These are phyloP conservation scores for Palythoa grandis DNA, from an alignment of 92 coral and sea anemone genomes.

Conservation along the genomic window DNA sequence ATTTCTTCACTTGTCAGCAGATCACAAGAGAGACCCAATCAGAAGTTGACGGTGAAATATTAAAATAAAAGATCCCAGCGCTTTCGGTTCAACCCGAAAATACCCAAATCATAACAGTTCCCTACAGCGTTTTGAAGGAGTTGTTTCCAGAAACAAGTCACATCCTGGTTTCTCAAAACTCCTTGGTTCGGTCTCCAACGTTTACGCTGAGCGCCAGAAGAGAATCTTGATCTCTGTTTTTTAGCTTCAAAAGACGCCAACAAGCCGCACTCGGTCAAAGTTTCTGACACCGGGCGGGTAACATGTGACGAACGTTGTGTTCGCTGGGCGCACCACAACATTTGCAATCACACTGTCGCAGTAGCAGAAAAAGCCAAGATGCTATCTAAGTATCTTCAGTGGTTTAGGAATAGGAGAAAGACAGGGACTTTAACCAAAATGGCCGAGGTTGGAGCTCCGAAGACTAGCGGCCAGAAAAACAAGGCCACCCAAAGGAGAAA, in stretches of 20 bases:
- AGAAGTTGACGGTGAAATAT: background rate
- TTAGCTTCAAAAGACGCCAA: conserved; percentile 28
- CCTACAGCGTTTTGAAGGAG: background rate
- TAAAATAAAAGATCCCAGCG: background rate
- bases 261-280: conserved; percentile 29
- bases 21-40: background rate
- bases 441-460: conserved; percentile 30
- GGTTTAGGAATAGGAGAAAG: conserved; percentile 10
- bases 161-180: conserved; percentile 22
- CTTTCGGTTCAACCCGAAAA: conserved; percentile 28
- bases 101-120: conserved; percentile 28
- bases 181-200: conserved; percentile 2
- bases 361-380: conserved; percentile 17
- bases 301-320: too few relatives aligned
- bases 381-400: conserved; percentile 23
- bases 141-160: conserved; percentile 4
- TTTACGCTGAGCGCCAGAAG: background rate
- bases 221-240: conserved; percentile 41
- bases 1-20: background rate
- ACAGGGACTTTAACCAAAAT: conserved; percentile 27
- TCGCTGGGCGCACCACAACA: too few relatives aligned
- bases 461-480: too few relatives aligned
- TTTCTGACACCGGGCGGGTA: conserved; percentile 1
- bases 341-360: too few relatives aligned
- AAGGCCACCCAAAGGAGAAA: conserved; percentile 15